Base-by-base conservation (phyloP, 1,140 invertebrate species). In the Brachionus plicatilis region DNA sequence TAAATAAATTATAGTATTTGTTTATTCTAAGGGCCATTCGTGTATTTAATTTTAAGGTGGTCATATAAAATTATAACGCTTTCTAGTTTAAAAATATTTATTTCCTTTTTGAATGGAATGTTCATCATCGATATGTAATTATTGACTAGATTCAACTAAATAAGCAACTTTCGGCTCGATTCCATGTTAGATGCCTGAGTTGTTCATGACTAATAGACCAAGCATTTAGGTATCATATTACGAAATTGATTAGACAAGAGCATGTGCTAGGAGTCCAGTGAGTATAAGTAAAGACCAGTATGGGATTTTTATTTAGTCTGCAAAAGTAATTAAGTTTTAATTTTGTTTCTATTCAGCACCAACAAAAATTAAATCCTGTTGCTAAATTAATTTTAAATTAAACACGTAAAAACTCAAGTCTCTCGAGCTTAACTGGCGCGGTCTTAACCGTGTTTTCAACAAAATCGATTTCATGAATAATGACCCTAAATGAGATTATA, bases 331-430 rank as follows among this genome's bases (percentile, higher is more conserved):
- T 72, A 72, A 72, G 17, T 72, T 72, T 72, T 72, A 41, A 33
- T 68, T 33, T 68, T 41, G 66, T 43, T 72, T 72, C 41, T 72
- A 41, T 72, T 72, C 41, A 41, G 37, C n/a, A 70, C 2, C 20
- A 17, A 72, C n/a, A 72, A 72, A 72, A 20, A 37, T 43, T 72
- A 20, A 43, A 43, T 37, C 68, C 37, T 72, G 17, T 72, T 68
- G 29, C 33, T 72, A 72, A 72, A 72, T 72, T 72, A 72, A 72
- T 72, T 72, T 72, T 43, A 41, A 72, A 68, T 68, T 68, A 11
- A 72, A 41, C 68, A 72, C 68, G 68, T 72, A 68, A 68, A 17
- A 68, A 68, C 66, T 68, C 66, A 8, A 41, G 66, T 68, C 66
- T 68, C 66, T 68, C 14, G 33, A 68, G 66, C 53, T 60, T 60